These are phyloP conservation scores for Musca domestica DNA, from an alignment of 1,140 invertebrate genomes.

Conservation along the genomic window DNA sequence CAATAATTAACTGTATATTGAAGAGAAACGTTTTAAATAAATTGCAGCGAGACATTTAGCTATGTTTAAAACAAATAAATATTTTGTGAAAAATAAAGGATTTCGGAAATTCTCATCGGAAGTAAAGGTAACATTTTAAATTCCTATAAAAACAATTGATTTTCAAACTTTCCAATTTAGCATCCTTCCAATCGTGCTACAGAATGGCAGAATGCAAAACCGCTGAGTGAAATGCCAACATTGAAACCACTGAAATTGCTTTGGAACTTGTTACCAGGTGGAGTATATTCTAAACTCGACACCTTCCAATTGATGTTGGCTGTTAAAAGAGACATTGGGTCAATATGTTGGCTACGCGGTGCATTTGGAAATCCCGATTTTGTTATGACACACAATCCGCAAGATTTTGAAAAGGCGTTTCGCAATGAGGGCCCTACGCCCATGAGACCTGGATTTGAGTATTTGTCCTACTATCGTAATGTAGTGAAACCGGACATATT, in stretches of 20 bases:
- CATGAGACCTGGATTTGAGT: background rate
- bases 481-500: constrained; percentile 23
- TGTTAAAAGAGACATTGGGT: constrained; percentile 34
- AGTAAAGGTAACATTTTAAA: too few relatives aligned
- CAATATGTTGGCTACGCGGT: constrained; percentile 31
- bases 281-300: constrained; percentile 1
- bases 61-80: too few relatives aligned
- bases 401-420: constrained; percentile 26
- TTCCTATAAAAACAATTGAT: too few relatives aligned
- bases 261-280: constrained; percentile 17
- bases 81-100: too few relatives aligned
- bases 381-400: constrained; percentile 20
- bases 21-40: too few relatives aligned
- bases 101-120: too few relatives aligned
- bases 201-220: constrained; percentile 19
- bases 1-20: too few relatives aligned
- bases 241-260: background rate
- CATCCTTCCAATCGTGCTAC: too few relatives aligned
- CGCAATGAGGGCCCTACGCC: constrained; percentile 22
- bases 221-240: constrained; percentile 18
- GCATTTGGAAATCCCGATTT: constrained; percentile 9
- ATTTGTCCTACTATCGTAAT: constrained; percentile 25
- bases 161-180: too few relatives aligned
- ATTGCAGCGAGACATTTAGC: too few relatives aligned
- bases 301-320: constrained; percentile 2